Conservation (phyloP, 2,888 invertebrate species). For the Lasiommata megera region DNA sequence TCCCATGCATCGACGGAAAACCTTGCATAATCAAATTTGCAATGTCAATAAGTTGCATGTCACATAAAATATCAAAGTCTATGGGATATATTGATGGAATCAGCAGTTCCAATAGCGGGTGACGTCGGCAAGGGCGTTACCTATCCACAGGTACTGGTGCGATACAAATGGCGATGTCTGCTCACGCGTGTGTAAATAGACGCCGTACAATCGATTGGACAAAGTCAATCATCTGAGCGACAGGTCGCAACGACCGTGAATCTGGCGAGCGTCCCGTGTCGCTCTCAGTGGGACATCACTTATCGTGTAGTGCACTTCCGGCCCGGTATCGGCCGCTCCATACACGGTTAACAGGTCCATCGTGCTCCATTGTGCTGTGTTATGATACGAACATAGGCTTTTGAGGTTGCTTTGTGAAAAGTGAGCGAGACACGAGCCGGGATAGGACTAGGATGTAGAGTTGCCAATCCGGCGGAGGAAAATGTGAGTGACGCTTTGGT, state of each 20-base stretch:
- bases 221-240: constrained; percentile 71
- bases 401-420: constrained; percentile 42
- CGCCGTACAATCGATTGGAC: constrained; percentile 69
- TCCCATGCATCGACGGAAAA: constrained; percentile 17
- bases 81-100: constrained; percentile 39
- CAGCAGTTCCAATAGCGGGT: constrained; percentile 48
- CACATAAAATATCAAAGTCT: constrained; percentile 29
- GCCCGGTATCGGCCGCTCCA: constrained; percentile 34
- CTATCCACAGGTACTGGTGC: constrained; percentile 33
- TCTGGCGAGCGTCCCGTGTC: constrained; percentile 61
- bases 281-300: constrained; percentile 45
- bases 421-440: constrained; percentile 47
- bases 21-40: constrained; percentile 12
- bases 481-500: constrained; percentile 62
- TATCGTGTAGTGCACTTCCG: constrained; percentile 68
- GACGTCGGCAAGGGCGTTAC: constrained; percentile 55
- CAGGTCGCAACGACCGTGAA: constrained; percentile 77
- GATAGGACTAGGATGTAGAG: constrained; percentile 69
- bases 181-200: constrained; percentile 58
- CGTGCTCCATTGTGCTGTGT: constrained; percentile 34
- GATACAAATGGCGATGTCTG: constrained; percentile 50
- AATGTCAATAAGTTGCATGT: constrained; percentile 24
- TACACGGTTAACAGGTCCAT: constrained; percentile 22
- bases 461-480: constrained; percentile 67
- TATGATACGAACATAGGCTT: constrained; percentile 39